Base-by-base conservation (phyloP, 2,888 invertebrate genomes). In the Adelphocoris suturalis region DNA sequence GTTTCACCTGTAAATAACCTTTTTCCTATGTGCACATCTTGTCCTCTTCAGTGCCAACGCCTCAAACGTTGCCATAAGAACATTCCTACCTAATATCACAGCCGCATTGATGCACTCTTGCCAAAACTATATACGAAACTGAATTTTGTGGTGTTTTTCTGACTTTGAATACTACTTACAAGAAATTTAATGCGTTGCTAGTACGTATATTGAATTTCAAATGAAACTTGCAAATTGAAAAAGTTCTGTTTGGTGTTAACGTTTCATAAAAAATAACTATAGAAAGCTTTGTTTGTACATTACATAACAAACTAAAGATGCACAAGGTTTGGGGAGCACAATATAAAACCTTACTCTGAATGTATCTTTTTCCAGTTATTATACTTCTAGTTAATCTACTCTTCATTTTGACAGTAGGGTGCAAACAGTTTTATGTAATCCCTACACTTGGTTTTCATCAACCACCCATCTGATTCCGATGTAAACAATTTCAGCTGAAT, bases 381-480 rank as follows among this genome's bases (percentile, higher is more conserved):
- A 14, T 85, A 84, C 61, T 75, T 76, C 86, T 86, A 61, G 52
- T 85, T 75, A 48, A 76, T 86, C 86, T 57, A 23, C 57, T 85
- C 75, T 86, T 86, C 90, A 90, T 86, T 89, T 87, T 85, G 89
- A 82, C 89, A 89, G 88, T 90, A 90, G 90, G 90, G 90, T 90
- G 90, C 89, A 82, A 88, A 88, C 55, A 75, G 52, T 88, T 78
- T 85, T 85, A 37, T 52, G 27, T 28, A 86, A 57, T 47, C 61
- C 85, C 13, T 61, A 85, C 57, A 85, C 61, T 85, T 61, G 57
- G 28, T 37, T 85, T 61, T 85, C 85, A 85, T 78, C 78, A 52
- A 80, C 37, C 88, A 61, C 88, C 80, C 88, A 88, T 88, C 78
- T 88, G 78, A 88, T 61, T 37, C 48, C 68, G 55, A 14, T 88